A percentile compares a stretch with the other conserved stretches of the same genome.
Evolutionary conservation across 2,113 vertebrate species (phyloP).

Genomic region (Chaetura pelagica): DNA sequence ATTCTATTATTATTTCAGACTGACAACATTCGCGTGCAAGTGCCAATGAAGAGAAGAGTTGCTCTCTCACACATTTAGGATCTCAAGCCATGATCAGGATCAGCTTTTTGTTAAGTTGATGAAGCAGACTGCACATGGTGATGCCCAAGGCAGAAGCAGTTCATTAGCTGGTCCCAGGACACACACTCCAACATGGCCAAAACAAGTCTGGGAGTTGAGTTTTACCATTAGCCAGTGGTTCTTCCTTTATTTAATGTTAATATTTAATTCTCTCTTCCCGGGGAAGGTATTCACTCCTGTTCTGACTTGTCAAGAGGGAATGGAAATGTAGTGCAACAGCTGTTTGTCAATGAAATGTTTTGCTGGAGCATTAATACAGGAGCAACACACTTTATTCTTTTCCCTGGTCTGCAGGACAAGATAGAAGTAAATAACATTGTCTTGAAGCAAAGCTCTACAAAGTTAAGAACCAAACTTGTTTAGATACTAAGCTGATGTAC

Average conservation of each 20-base stretch:
- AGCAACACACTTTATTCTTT: neutral
- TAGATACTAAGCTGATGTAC: neutral
- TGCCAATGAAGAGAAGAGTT: neutral
- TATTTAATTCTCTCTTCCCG: neutral
- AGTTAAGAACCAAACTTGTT: neutral
- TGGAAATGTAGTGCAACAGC: neutral
- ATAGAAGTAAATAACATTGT: constrained; percentile 7
- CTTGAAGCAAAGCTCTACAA: constrained; percentile 16
- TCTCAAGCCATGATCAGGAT: neutral
- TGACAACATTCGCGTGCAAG: neutral
- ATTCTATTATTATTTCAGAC: neutral
- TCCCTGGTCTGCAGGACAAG: neutral
- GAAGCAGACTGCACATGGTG: accelerated
- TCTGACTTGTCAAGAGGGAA: neutral
- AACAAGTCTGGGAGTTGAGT: neutral
- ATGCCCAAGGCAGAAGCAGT: neutral
- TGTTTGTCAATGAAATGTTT: neutral
- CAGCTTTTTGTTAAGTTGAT: neutral
- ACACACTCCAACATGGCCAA: neutral
- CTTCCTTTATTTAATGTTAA: neutral
- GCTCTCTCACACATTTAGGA: neutral
- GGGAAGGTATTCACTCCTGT: neutral
- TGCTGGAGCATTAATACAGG: neutral
- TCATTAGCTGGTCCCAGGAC: neutral
- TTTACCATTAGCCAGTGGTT: neutral